Conservation (phyloP, 2,888 invertebrate genomes). For the Busseola fusca region DNA sequence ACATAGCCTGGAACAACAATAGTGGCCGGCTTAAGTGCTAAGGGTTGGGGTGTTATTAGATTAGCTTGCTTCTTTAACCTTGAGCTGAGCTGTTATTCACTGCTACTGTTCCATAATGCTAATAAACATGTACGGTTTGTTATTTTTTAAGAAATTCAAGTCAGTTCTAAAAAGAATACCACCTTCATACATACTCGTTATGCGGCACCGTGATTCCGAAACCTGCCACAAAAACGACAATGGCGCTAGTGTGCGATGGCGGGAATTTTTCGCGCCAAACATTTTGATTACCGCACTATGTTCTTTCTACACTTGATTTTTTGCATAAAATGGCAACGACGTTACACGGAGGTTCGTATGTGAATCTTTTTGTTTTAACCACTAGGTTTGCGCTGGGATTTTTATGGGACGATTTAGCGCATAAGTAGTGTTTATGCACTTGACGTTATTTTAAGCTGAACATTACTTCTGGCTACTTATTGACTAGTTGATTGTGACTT, state of each 20-base stretch:
- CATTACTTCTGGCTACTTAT: too few relatives aligned
- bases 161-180: conserved; percentile 2
- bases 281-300: conserved; percentile 51
- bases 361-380: conserved; percentile 21
- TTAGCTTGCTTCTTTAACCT: background rate
- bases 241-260: conserved; percentile 26
- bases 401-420: conserved; percentile 8
- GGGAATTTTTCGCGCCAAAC: conserved; percentile 46
- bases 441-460: background rate
- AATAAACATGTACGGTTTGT: background rate
- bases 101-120: background rate
- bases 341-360: conserved; percentile 7
- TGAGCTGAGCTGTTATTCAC: background rate
- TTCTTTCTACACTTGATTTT: conserved; percentile 32
- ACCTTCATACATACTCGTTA: conserved; percentile 13
- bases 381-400: background rate
- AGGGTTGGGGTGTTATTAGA: background rate
- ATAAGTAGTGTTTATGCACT: background rate
- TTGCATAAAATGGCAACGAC: conserved; percentile 19
- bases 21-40: background rate
- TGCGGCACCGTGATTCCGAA: conserved; percentile 16
- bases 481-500: background rate
- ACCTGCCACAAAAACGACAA: conserved; percentile 36
- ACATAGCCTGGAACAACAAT: background rate
- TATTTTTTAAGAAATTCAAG: background rate